A percentile compares a stretch with the other conserved stretches of the same genome.
phyloP scores from a whole-genome alignment of 2,888 invertebrate species.

The Sthenelais limicola region DNA sequence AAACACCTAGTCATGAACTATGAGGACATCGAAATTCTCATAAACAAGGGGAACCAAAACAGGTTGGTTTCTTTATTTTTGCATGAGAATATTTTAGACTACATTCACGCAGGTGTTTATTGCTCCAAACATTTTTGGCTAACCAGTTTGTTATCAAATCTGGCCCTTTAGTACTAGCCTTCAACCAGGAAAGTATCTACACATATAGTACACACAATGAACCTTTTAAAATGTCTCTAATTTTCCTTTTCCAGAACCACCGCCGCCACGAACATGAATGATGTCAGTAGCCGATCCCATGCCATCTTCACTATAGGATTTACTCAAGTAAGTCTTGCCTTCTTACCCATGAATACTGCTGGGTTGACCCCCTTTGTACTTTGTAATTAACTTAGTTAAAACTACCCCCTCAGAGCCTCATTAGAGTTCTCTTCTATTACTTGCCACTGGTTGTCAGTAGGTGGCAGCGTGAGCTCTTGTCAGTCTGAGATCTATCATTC shows the following conservation, averaged over 20 bases:
- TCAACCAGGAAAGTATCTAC: no score
- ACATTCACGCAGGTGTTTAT: background rate
- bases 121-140: background rate
- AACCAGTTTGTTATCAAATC: no score
- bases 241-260: slow-evolving; percentile 74
- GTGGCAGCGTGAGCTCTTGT: no score
- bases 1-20: slow-evolving; percentile 67
- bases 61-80: slow-evolving; percentile 55
- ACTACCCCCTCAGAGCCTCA: no score
- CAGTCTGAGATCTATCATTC: no score
- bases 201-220: no score
- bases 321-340: slow-evolving; percentile 67
- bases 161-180: no score
- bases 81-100: background rate
- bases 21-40: slow-evolving; percentile 63
- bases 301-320: slow-evolving; percentile 77
- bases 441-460: no score
- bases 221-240: background rate
- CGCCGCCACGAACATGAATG: slow-evolving; percentile 82
- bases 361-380: no score
- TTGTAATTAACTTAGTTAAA: no score
- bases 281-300: slow-evolving; percentile 78
- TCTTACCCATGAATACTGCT: no score
- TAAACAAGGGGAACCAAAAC: slow-evolving; percentile 66
- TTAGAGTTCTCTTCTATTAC: no score